Evolutionary conservation across 2,888 invertebrate genomes (phyloP), one percentile per base, ranked within the genome.

Genomic region (Metacarcinus magister): DNA sequence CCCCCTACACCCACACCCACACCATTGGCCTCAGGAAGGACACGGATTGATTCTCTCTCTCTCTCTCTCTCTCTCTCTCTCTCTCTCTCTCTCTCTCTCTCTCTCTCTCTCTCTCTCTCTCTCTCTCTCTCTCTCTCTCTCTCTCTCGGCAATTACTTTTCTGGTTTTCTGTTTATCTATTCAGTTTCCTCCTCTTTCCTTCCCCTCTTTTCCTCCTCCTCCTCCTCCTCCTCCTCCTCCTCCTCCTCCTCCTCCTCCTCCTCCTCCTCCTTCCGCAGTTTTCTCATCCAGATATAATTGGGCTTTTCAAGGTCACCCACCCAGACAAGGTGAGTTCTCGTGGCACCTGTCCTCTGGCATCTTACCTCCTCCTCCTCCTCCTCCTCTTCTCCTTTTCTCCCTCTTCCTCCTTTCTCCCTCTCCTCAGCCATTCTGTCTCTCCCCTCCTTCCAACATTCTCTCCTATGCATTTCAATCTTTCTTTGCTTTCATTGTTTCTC

Each of bases 21-120:
- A 16, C 3, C 48, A 54, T 1, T 16, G 10, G 10, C 54, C 54
- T 54, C 54, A 16, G 3, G 54, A 54, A 54, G 54, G 54, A 54
- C 54, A 54, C 54, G 54, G 54, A 54, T 54, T 54, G 54, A 54
- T 54, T 54, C 54, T 54, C 67, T 67, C n/a, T n/a, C 67, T 67
- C 67, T n/a, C 67, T 67, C 67, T n/a, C 67, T n/a, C 67, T 67
- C n/a, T 67, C n/a, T 67, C n/a, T 67, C n/a, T n/a, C 67, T 67
- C 67, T n/a, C 67, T 67, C 67, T n/a, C 67, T n/a, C 67, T 67
- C n/a, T 67, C n/a, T 67, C n/a, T n/a, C 67, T 67, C 67, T 67
- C 67, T n/a, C 67, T 54, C 54, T 67, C 67, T 67, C 60, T 60
- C 46, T 46, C 46, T 46, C 46, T 46, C 46, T 46, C 46, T 19